Evolutionary conservation across 1,140 invertebrate genomes (phyloP).

Genomic region (Zaprionus inermis): DNA sequence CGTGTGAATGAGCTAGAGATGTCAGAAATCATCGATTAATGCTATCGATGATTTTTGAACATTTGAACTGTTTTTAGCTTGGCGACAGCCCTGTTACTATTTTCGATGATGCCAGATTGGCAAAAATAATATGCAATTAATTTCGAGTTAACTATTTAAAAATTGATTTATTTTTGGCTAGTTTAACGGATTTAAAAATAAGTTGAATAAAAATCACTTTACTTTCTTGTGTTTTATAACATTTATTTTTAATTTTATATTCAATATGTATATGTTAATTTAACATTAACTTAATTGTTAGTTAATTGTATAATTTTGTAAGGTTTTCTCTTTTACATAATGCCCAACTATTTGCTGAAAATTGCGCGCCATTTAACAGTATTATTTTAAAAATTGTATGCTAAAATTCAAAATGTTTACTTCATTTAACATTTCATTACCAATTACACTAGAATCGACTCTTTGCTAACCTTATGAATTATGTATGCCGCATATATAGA

Average conservation of each 20-base stretch:
- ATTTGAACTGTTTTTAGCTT: background rate
- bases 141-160: background rate
- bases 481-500: conserved; percentile 36
- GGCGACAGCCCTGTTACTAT: background rate
- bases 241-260: conserved; percentile 69
- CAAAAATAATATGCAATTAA: background rate
- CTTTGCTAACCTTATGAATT: conserved; percentile 66
- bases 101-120: background rate
- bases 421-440: conserved; percentile 25
- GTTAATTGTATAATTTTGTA: conserved; percentile 49
- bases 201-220: background rate
- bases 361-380: conserved; percentile 68
- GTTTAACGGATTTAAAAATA: background rate
- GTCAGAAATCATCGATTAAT: background rate
- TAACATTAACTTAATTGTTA: conserved; percentile 66
- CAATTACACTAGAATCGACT: conserved; percentile 79
- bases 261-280: conserved; percentile 59
- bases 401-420: conserved; percentile 59
- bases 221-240: conserved; percentile 50
- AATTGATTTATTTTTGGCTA: background rate
- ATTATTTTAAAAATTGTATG: conserved; percentile 58
- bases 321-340: conserved; percentile 39
- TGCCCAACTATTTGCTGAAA: conserved; percentile 58
- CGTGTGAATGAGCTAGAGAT: conserved; percentile 40
- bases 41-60: background rate